Evolutionary conservation across 2,797 vertebrate species (phyloP).

Genomic region (Cyclura pinguis): DNA sequence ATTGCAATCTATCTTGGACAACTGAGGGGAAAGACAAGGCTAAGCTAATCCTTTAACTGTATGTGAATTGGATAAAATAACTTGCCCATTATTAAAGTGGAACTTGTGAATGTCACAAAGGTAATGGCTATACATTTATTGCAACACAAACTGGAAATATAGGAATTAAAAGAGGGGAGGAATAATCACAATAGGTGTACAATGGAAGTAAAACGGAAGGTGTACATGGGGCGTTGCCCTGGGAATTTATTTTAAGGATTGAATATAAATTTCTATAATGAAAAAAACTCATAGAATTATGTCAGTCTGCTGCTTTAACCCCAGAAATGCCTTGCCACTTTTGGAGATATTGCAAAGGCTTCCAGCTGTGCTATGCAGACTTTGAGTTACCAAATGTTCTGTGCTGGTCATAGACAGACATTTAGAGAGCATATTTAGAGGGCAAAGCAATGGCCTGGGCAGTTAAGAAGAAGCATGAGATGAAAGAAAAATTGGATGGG

Average conservation of each 20-base stretch:
- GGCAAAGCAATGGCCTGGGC: too few relatives aligned
- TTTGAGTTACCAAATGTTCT: neutral
- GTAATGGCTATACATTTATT: neutral
- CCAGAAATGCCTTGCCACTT: too few relatives aligned
- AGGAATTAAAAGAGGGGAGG: neutral
- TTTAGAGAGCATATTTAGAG: too few relatives aligned
- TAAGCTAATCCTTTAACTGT: too few relatives aligned
- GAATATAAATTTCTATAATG: neutral
- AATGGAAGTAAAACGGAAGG: too few relatives aligned
- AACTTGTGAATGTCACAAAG: neutral
- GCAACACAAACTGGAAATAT: neutral
- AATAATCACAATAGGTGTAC: too few relatives aligned
- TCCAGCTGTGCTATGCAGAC: neutral
- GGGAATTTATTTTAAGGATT: slow-evolving; percentile 1
- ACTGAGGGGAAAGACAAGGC: too few relatives aligned
- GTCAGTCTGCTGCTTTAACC: neutral
- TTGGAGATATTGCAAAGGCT: neutral
- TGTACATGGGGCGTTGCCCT: neutral
- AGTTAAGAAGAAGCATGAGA: too few relatives aligned
- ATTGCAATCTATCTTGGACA: too few relatives aligned
- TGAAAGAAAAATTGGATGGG: too few relatives aligned
- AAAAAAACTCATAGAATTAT: neutral
- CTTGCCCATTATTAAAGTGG: neutral
- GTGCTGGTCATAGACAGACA: too few relatives aligned
- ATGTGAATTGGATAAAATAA: too few relatives aligned